A percentile compares a stretch with the other conserved stretches of the same genome.
Conservation (phyloP, 2,888 invertebrate genomes). For the Pseudolycoriella hygida region DNA sequence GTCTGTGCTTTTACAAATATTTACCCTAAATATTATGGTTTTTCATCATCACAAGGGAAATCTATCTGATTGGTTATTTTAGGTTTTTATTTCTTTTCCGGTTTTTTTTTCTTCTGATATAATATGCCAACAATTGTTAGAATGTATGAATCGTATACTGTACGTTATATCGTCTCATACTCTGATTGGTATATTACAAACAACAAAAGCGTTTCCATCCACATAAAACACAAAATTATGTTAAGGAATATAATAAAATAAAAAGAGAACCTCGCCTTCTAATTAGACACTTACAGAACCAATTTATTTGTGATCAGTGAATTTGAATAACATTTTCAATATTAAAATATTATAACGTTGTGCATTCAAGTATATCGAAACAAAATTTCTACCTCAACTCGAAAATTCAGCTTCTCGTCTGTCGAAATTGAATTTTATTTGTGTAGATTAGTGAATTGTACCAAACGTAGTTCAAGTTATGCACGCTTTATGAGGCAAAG, state of each 20-base stretch:
- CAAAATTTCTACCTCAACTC: too few relatives aligned
- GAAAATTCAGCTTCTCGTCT: too few relatives aligned
- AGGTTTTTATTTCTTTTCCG: neutral
- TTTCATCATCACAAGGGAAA: slow-evolving; percentile 1
- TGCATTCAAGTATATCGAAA: too few relatives aligned
- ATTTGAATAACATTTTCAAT: neutral
- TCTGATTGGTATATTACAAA: neutral
- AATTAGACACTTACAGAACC: slow-evolving; percentile 1
- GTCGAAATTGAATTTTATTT: too few relatives aligned
- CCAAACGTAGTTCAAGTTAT: too few relatives aligned
- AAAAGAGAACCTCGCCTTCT: neutral
- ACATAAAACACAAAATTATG: neutral
- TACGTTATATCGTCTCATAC: neutral
- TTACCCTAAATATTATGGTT: slow-evolving; percentile 7
- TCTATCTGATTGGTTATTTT: slow-evolving; percentile 1
- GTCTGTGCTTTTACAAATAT: slow-evolving; percentile 14
- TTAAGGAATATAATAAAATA: neutral
- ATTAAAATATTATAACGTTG: too few relatives aligned
- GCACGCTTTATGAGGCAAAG: too few relatives aligned
- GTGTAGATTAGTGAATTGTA: too few relatives aligned
- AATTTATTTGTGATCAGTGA: slow-evolving; percentile 1
- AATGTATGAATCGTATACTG: neutral
- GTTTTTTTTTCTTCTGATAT: neutral
- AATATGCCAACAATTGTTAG: neutral
- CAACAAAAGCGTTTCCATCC: neutral